Percentiles rank a stretch among this genome's conserved stretches.
phyloP scores from a whole-genome alignment of 2,797 vertebrate species.

The Lepus townsendii region DNA sequence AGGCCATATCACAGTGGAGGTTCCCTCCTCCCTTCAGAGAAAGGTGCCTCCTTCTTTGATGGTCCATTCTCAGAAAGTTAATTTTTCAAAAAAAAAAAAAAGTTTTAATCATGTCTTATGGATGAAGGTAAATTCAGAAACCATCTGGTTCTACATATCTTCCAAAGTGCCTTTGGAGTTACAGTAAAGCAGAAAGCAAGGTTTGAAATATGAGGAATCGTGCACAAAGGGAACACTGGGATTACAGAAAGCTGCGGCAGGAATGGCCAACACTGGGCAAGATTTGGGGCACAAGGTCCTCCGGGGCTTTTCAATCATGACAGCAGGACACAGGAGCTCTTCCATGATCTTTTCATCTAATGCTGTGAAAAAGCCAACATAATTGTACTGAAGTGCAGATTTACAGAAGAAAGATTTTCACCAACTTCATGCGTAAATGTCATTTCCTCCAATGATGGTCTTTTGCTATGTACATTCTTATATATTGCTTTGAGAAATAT shows the following conservation, averaged over 20 bases:
- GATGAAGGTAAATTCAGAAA: slow-evolving; percentile 22
- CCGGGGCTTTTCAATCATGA: background rate
- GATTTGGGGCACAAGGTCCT: background rate
- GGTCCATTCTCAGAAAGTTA: background rate
- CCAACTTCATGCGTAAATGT: background rate
- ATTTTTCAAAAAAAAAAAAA: background rate
- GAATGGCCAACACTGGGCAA: background rate
- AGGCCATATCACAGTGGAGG: too few relatives aligned
- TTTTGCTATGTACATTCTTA: slow-evolving; percentile 13
- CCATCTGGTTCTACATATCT: background rate
- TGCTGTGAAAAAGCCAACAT: background rate
- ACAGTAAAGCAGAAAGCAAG: background rate
- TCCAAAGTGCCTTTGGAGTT: background rate
- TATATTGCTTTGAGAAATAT: slow-evolving; percentile 49
- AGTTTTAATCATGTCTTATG: background rate
- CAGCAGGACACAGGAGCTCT: background rate
- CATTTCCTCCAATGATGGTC: background rate
- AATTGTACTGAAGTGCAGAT: background rate
- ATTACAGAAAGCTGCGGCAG: background rate
- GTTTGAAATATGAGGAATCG: background rate
- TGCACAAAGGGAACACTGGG: background rate
- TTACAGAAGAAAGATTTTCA: background rate
- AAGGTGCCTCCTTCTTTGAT: too few relatives aligned
- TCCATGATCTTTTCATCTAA: background rate
- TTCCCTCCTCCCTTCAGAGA: too few relatives aligned